Evolutionary conservation across 2,888 invertebrate species (phyloP).

Genomic region (Eurois occulta): DNA sequence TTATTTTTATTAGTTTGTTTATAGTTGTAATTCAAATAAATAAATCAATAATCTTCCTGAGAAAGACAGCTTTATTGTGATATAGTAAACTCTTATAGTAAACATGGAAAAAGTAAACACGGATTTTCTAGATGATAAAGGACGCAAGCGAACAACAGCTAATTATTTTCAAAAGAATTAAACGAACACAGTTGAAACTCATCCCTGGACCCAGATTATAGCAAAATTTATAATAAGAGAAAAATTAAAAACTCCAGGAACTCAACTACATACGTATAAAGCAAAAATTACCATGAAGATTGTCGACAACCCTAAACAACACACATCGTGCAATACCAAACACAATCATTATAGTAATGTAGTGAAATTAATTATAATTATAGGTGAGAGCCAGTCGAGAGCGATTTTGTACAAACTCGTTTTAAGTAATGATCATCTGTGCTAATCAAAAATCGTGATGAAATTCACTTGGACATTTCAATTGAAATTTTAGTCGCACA

Average conservation of each 20-base stretch:
- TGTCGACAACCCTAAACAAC: slow-evolving; percentile 64
- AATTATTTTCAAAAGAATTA: not conserved
- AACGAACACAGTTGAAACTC: not conserved
- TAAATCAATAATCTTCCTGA: not conserved
- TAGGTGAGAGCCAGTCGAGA: slow-evolving; percentile 71
- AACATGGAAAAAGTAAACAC: not conserved
- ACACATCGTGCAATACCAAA: slow-evolving; percentile 76
- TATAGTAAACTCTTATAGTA: too few relatives aligned
- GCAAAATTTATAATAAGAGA: not conserved
- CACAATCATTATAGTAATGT: slow-evolving; percentile 79
- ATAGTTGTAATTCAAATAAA: not conserved
- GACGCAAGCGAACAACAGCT: not conserved
- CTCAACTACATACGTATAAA: not conserved
- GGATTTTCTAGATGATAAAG: not conserved
- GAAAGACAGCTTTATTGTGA: too few relatives aligned
- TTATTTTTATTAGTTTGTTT: not conserved
- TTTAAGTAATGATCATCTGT: slow-evolving; percentile 57
- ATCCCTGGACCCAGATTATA: not conserved
- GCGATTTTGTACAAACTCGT: slow-evolving; percentile 61
- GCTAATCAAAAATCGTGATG: slow-evolving; percentile 64
- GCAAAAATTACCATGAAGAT: not conserved
- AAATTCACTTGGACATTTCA: slow-evolving; percentile 55
- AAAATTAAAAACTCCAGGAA: not conserved
- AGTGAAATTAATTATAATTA: slow-evolving; percentile 85
- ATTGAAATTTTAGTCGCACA: slow-evolving; percentile 47